phyloP scores from a whole-genome alignment of 35 echinoderm and acorn worm species.

The Lytechinus variegatus region DNA sequence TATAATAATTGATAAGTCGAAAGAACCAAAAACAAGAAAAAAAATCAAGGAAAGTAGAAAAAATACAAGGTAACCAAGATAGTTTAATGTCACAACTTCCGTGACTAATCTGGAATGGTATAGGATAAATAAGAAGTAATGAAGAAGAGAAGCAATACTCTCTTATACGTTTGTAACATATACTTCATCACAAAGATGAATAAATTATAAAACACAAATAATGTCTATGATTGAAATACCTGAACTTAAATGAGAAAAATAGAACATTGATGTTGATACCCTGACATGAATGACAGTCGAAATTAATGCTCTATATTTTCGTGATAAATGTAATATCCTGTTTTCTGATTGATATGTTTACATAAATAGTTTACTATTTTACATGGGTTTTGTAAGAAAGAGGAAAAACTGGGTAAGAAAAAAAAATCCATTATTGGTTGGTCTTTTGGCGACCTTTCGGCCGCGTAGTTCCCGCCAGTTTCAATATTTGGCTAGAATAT shows the following conservation, averaged over 20 bases:
- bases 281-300: not conserved
- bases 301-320: not conserved
- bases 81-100: no score
- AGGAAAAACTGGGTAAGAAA: not conserved
- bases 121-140: no score
- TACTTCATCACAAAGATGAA: no score
- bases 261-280: not conserved
- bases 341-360: not conserved
- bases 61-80: no score
- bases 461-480: not conserved
- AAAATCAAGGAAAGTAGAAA: no score
- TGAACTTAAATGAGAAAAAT: not conserved
- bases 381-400: not conserved
- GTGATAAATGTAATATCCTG: not conserved
- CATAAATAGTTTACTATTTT: not conserved
- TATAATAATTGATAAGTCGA: no score
- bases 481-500: constrained; percentile 13
- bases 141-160: no score
- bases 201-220: no score
- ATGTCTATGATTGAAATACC: no score
- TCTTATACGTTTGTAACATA: no score
- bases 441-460: not conserved
- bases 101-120: no score
- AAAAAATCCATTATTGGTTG: not conserved
- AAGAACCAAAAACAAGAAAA: no score